These are phyloP conservation scores for Heliconius charithonia DNA, from an alignment of 2,888 invertebrate genomes.

Conservation along the genomic window DNA sequence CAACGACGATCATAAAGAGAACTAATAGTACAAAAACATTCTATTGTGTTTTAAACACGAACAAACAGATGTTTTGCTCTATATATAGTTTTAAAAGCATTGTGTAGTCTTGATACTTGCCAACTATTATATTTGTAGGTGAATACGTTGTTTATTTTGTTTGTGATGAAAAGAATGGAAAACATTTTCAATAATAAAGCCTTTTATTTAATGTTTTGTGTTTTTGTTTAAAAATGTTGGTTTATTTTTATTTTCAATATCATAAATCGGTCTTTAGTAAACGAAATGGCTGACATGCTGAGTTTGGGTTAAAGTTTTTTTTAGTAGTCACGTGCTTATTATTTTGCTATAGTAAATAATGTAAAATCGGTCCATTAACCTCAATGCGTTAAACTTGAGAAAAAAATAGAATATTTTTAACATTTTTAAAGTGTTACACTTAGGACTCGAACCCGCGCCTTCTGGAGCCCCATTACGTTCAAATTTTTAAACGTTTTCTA, in stretches of 20 bases:
- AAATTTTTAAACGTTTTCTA: too few species aligned
- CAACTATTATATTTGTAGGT: conserved; percentile 24
- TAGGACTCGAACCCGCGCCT: too few species aligned
- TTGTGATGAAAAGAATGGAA: conserved; percentile 16
- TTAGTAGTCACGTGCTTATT: too few species aligned
- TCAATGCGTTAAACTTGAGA: too few species aligned
- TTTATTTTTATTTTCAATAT: not conserved
- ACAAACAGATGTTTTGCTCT: conserved; percentile 35
- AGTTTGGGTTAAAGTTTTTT: too few species aligned
- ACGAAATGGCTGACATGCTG: too few species aligned
- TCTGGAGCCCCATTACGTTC: too few species aligned
- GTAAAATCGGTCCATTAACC: too few species aligned
- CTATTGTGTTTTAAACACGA: conserved; percentile 36
- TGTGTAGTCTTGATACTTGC: conserved; percentile 28
- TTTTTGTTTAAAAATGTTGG: not conserved
- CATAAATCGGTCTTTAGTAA: not conserved
- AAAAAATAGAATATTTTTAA: too few species aligned
- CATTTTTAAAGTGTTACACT: too few species aligned
- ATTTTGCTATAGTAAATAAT: too few species aligned
- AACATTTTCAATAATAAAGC: conserved; percentile 33
- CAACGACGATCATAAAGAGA: conserved; percentile 61
- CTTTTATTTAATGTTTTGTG: not conserved
- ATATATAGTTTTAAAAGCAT: conserved; percentile 31
- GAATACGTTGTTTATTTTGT: conserved; percentile 21
- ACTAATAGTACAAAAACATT: conserved; percentile 34